These are phyloP conservation scores for Neolamprologus modestus DNA, from an alignment of 2,113 vertebrate species.

Conservation along the genomic window DNA sequence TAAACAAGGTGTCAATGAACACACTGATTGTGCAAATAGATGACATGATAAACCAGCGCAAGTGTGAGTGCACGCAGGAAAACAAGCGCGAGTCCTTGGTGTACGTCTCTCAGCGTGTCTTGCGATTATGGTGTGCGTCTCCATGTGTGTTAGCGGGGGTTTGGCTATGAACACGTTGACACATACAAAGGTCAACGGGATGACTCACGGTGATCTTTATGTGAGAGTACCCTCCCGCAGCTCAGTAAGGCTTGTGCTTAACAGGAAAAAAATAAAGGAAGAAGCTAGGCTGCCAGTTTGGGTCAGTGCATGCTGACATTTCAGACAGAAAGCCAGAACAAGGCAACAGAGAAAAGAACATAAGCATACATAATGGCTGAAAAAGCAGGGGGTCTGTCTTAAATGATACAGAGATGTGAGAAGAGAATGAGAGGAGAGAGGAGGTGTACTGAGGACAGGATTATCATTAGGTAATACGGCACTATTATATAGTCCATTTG, in stretches of 20 bases:
- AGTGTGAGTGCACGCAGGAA: not conserved
- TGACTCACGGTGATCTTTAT: slow-evolving; percentile 66
- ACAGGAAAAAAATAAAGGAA: not conserved
- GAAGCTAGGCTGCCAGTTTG: slow-evolving; percentile 24
- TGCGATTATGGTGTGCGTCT: not conserved
- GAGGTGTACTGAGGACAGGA: not conserved
- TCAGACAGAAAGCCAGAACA: slow-evolving; percentile 46
- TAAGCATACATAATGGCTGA: slow-evolving; percentile 38
- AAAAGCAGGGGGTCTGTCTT: slow-evolving; percentile 29
- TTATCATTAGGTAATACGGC: not conserved
- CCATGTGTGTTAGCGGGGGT: not conserved
- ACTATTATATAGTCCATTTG: not conserved
- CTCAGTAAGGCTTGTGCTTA: slow-evolving; percentile 25
- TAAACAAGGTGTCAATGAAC: not conserved
- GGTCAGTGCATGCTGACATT: slow-evolving; percentile 63
- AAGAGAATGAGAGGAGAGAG: not conserved
- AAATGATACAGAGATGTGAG: not conserved
- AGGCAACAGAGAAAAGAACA: slow-evolving; percentile 42
- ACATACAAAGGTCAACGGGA: slow-evolving; percentile 62
- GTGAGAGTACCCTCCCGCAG: slow-evolving; percentile 56
- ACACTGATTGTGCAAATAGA: not conserved
- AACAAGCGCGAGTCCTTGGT: not conserved
- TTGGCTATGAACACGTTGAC: slow-evolving; percentile 38
- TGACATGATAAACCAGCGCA: not conserved
- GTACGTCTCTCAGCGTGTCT: not conserved